Evolutionary conservation across 2,888 invertebrate species (phyloP).

Genomic region (Xylota sylvarum): DNA sequence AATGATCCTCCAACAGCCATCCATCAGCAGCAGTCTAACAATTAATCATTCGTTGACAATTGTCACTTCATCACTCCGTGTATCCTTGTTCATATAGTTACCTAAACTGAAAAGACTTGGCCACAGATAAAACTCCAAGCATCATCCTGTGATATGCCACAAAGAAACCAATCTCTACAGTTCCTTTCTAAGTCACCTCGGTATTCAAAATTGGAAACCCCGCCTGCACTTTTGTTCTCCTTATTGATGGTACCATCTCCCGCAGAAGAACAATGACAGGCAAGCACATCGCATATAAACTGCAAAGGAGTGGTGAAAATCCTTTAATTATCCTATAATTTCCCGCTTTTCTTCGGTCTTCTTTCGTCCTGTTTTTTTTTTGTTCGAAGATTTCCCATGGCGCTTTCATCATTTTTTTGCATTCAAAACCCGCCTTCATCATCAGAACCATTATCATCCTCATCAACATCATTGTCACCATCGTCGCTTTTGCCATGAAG

Average conservation of each 20-base stretch:
- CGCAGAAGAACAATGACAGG: slow-evolving; percentile 19
- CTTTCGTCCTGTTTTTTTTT: slow-evolving; percentile 3
- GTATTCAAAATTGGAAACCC: slow-evolving; percentile 33
- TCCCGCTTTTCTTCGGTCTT: slow-evolving; percentile 40
- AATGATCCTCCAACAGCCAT: not conserved
- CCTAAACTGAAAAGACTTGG: too few relatives aligned
- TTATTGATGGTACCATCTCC: slow-evolving; percentile 15
- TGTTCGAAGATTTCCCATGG: slow-evolving; percentile 16
- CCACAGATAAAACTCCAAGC: not conserved
- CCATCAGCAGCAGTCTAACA: slow-evolving; percentile 24
- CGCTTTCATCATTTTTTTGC: slow-evolving; percentile 5
- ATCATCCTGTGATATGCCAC: slow-evolving; percentile 20
- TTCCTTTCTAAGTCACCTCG: slow-evolving; percentile 12
- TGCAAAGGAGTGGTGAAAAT: slow-evolving; percentile 29
- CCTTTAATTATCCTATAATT: slow-evolving; percentile 68
- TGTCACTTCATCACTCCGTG: not conserved
- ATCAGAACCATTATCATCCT: slow-evolving; percentile 56
- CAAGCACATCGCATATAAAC: slow-evolving; percentile 1
- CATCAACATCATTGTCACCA: slow-evolving; percentile 70
- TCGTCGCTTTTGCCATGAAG: slow-evolving; percentile 20
- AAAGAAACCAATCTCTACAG: slow-evolving; percentile 12
- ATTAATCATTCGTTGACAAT: slow-evolving; percentile 21
- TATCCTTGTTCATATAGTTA: too few relatives aligned
- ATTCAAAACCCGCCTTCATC: slow-evolving; percentile 35
- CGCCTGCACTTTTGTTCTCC: not conserved